These are phyloP conservation scores for Colistium nudipinnis DNA, from an alignment of 2,113 vertebrate genomes.

Conservation along the genomic window DNA sequence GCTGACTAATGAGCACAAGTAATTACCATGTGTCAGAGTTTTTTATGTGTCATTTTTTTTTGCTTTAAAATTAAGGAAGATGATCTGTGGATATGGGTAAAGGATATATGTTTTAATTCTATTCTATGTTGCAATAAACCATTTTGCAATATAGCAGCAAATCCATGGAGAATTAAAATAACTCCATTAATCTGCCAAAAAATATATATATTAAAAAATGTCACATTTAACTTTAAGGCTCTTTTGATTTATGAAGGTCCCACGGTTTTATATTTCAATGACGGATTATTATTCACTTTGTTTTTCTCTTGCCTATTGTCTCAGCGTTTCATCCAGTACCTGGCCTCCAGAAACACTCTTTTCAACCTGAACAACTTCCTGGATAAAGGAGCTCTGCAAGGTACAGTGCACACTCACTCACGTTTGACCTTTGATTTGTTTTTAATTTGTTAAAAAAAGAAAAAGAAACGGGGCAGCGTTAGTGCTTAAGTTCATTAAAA, in stretches of 20 bases:
- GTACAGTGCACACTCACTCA: slow-evolving; percentile 52
- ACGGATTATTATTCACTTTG: neutral
- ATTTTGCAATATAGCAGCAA: too few relatives aligned
- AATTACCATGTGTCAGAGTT: neutral
- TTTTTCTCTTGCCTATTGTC: neutral
- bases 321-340: slow-evolving; percentile 94
- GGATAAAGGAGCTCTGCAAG: slow-evolving; percentile 94
- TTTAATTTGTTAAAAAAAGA: slow-evolving; percentile 7
- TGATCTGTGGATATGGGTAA: too few relatives aligned
- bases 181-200: too few relatives aligned
- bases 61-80: neutral
- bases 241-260: neutral
- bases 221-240: too few relatives aligned
- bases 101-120: too few relatives aligned
- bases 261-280: neutral
- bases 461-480: too few relatives aligned
- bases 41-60: neutral
- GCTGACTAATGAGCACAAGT: slow-evolving; percentile 22
- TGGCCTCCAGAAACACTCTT: slow-evolving; percentile 93
- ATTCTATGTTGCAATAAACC: too few relatives aligned
- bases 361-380: slow-evolving; percentile 98
- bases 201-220: too few relatives aligned
- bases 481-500: neutral
- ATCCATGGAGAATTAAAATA: too few relatives aligned
- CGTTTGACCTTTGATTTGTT: neutral